Evolutionary conservation across 2,113 vertebrate genomes (phyloP).

Genomic region (Butastur rufipennis): DNA sequence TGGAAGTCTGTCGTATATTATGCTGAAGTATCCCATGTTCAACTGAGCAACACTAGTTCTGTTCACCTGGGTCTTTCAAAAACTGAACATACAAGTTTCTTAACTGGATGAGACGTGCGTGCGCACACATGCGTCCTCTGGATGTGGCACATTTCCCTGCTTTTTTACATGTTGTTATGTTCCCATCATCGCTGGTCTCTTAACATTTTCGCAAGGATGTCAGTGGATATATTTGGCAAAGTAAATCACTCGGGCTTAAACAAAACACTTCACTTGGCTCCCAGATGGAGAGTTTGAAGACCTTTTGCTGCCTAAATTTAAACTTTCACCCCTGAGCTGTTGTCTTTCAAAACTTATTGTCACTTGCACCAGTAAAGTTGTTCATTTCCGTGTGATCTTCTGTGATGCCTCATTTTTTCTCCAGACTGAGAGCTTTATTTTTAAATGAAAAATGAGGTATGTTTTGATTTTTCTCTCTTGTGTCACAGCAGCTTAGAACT

Average conservation of each 20-base stretch:
- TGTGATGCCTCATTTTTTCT: background rate
- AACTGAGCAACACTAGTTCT: background rate
- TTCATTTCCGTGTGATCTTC: background rate
- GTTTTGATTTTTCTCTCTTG: background rate
- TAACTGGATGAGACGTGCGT: background rate
- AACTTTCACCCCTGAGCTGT: background rate
- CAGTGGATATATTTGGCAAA: background rate
- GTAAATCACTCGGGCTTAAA: background rate
- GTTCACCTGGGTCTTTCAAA: background rate
- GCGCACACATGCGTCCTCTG: fast-evolving
- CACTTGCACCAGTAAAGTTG: background rate
- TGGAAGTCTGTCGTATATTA: background rate
- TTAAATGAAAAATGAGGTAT: background rate
- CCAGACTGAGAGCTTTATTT: background rate
- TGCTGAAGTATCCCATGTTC: background rate
- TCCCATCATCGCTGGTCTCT: background rate
- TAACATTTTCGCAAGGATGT: background rate
- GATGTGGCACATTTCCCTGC: background rate
- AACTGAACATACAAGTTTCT: background rate
- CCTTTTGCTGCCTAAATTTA: background rate
- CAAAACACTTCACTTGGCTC: background rate
- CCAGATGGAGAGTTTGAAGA: background rate
- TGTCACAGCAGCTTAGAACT: background rate
- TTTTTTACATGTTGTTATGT: background rate
- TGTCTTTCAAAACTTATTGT: background rate